Conservation (phyloP, 2,797 vertebrate species). For the Siniperca scherzeri region DNA sequence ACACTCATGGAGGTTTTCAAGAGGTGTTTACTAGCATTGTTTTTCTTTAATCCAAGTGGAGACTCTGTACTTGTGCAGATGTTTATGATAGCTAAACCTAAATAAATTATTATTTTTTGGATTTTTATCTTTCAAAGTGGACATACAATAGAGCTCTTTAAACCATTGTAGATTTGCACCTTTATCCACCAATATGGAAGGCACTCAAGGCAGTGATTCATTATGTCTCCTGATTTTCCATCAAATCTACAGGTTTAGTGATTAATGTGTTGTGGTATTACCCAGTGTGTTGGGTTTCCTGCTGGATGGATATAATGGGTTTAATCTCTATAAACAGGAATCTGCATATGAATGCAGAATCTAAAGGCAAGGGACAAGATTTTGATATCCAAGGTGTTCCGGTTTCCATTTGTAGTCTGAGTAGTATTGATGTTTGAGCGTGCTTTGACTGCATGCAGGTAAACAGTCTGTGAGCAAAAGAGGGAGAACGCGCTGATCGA, state of each 20-base stretch:
- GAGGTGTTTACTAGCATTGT: not conserved
- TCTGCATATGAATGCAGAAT: no score
- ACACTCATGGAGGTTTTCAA: not conserved
- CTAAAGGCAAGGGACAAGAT: no score
- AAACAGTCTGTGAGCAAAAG: no score
- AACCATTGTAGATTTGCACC: not conserved
- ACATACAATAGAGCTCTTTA: not conserved
- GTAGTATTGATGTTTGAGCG: no score
- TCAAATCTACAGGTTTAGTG: not conserved
- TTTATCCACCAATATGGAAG: not conserved
- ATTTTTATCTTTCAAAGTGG: not conserved
- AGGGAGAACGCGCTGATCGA: no score
- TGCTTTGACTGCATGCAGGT: no score
- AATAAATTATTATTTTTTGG: fast-evolving
- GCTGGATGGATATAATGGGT: not conserved
- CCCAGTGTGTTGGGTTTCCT: not conserved
- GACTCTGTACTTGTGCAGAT: not conserved
- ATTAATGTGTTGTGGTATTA: not conserved
- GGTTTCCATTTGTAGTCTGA: no score
- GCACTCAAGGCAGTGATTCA: not conserved
- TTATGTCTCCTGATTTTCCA: not conserved
- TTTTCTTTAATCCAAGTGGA: not conserved
- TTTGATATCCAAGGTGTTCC: no score
- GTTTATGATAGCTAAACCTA: not conserved
- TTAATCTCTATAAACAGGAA: no score